phyloP scores from a whole-genome alignment of 1,140 invertebrate species.

The Heliothis virescens region DNA sequence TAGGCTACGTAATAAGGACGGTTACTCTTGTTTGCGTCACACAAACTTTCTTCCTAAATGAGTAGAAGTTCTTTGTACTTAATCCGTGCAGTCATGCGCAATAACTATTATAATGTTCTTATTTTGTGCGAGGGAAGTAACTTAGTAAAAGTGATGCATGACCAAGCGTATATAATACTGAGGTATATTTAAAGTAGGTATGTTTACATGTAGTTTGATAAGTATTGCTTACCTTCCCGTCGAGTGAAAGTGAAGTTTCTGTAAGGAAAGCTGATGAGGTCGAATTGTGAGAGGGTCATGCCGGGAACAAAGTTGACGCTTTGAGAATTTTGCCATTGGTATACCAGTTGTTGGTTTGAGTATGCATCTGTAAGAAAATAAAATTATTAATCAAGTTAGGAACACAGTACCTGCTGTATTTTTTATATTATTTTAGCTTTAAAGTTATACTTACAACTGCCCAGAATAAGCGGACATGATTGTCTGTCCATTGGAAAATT shows the following conservation, averaged over 20 bases:
- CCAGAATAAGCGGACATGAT: slow-evolving; percentile 96
- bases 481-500: slow-evolving; percentile 99
- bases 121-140: slow-evolving; percentile 23
- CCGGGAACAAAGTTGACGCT: slow-evolving; percentile 95
- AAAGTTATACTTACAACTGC: slow-evolving; percentile 94
- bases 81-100: slow-evolving; percentile 36
- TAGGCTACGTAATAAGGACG: slow-evolving; percentile 61
- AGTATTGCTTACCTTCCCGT: slow-evolving; percentile 88
- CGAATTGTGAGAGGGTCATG: slow-evolving; percentile 97
- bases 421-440: too few species aligned
- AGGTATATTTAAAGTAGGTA: too few species aligned
- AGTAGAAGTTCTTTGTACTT: slow-evolving; percentile 55
- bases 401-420: too few species aligned
- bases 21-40: slow-evolving; percentile 55
- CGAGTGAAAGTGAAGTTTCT: slow-evolving; percentile 92
- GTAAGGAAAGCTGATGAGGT: slow-evolving; percentile 94
- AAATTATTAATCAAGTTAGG: background rate
- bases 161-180: background rate
- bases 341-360: slow-evolving; percentile 94
- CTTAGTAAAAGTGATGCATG: slow-evolving; percentile 34
- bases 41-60: slow-evolving; percentile 57
- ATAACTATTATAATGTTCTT: slow-evolving; percentile 43
- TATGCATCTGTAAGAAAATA: slow-evolving; percentile 92
- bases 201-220: background rate
- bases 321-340: slow-evolving; percentile 94